These are phyloP conservation scores for Corvus moneduloides DNA, from an alignment of 2,113 vertebrate genomes.

Conservation along the genomic window DNA sequence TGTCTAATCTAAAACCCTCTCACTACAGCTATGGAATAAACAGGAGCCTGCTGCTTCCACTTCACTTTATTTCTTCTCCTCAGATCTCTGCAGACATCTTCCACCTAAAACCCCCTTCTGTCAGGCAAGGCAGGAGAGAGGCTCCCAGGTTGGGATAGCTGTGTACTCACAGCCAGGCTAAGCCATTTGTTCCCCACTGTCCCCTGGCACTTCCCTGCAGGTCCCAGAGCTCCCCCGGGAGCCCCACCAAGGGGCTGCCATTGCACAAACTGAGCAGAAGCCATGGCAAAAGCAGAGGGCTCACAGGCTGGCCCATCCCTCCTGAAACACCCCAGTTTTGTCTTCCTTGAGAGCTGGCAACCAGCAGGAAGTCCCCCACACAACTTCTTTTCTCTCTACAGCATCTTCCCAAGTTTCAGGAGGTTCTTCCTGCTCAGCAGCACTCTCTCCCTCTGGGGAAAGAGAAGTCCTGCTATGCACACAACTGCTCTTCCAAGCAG, in stretches of 20 bases:
- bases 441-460: background rate
- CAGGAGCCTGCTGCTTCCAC: background rate
- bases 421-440: background rate
- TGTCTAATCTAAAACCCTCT: background rate
- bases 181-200: background rate
- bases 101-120: background rate
- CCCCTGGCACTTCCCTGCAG: background rate
- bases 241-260: background rate
- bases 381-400: background rate
- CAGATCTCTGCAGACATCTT: background rate
- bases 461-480: rapidly evolving
- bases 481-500: background rate
- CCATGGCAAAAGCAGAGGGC: background rate
- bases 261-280: background rate
- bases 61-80: background rate
- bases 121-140: background rate
- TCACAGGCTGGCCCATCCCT: background rate
- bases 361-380: background rate
- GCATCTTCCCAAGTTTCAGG: background rate
- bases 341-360: rapidly evolving
- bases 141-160: rapidly evolving
- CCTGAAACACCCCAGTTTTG: background rate
- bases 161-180: background rate
- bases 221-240: background rate
- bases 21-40: background rate